phyloP scores from a whole-genome alignment of 1,140 invertebrate species.

The Aphidius gifuensis region DNA sequence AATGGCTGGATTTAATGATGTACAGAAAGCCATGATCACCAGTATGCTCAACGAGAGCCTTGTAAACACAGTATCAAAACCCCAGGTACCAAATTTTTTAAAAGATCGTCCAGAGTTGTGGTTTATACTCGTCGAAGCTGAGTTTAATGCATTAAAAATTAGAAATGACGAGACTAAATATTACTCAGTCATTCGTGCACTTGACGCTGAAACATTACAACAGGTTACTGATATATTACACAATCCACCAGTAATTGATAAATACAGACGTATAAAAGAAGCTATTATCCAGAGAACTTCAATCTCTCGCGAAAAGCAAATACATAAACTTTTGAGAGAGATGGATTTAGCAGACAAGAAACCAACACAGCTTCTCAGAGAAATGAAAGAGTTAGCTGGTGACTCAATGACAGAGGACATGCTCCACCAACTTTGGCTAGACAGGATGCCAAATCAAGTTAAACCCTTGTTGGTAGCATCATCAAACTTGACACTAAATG shows the following conservation, averaged over 20 bases:
- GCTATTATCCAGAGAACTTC: slow-evolving; percentile 14
- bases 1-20: no score
- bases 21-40: no score
- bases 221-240: slow-evolving; percentile 21
- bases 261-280: slow-evolving; percentile 25
- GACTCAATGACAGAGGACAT: background rate
- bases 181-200: slow-evolving; percentile 19
- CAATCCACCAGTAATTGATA: slow-evolving; percentile 17
- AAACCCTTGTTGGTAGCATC: background rate
- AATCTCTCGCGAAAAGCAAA: slow-evolving; percentile 18
- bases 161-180: slow-evolving; percentile 29
- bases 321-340: slow-evolving; percentile 10
- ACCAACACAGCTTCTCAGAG: slow-evolving; percentile 24
- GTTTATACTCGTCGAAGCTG: slow-evolving; percentile 37
- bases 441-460: background rate
- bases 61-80: no score
- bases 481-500: background rate
- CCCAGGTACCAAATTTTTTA: slow-evolving; percentile 38
- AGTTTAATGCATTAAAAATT: slow-evolving; percentile 27
- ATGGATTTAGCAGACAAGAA: no score
- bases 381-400: slow-evolving; percentile 5
- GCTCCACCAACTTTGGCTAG: background rate
- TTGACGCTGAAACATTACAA: slow-evolving; percentile 14
- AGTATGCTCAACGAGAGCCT: no score
- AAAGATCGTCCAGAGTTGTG: slow-evolving; percentile 30